A percentile compares a stretch with the other conserved stretches of the same genome.
Evolutionary conservation across 2,113 vertebrate species (phyloP).

Genomic region (Grantiella picta): DNA sequence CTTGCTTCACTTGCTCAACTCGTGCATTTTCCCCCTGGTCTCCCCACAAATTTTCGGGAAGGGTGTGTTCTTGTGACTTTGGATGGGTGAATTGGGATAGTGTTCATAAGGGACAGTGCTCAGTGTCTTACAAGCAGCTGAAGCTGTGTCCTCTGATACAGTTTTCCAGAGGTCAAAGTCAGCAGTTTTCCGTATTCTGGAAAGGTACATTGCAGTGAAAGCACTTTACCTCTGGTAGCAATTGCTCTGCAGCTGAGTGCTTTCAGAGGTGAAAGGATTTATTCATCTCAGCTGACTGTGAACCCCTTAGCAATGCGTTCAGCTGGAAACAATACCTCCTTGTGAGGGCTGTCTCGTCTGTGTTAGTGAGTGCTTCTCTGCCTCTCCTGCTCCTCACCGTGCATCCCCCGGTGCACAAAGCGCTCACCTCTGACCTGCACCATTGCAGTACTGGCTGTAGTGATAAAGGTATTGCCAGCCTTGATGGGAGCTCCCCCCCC

Average conservation of each 20-base stretch:
- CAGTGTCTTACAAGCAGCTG: background rate
- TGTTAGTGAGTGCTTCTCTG: background rate
- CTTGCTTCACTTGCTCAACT: background rate
- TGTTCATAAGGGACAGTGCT: background rate
- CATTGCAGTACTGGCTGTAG: background rate
- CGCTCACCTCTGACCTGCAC: background rate
- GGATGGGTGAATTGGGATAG: accelerated
- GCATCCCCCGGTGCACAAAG: background rate
- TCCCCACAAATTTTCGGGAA: background rate
- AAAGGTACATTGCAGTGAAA: constrained; percentile 35
- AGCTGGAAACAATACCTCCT: constrained; percentile 42
- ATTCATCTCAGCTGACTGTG: constrained; percentile 20
- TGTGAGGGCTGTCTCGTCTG: background rate
- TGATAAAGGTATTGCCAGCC: background rate
- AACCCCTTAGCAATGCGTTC: background rate
- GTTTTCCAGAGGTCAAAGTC: constrained; percentile 2
- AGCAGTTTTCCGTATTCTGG: background rate
- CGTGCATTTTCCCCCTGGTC: background rate
- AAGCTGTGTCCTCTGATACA: background rate
- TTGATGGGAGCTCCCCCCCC: background rate
- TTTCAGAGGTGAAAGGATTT: constrained; percentile 37
- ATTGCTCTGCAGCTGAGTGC: constrained; percentile 22
- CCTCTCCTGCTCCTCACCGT: background rate
- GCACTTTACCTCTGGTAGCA: constrained; percentile 31
- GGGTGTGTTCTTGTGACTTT: background rate